A percentile compares a stretch with the other conserved stretches of the same genome.
These are phyloP conservation scores for Acanthosepion esculentum DNA, from an alignment of 2,888 invertebrate species.

Conservation along the genomic window DNA sequence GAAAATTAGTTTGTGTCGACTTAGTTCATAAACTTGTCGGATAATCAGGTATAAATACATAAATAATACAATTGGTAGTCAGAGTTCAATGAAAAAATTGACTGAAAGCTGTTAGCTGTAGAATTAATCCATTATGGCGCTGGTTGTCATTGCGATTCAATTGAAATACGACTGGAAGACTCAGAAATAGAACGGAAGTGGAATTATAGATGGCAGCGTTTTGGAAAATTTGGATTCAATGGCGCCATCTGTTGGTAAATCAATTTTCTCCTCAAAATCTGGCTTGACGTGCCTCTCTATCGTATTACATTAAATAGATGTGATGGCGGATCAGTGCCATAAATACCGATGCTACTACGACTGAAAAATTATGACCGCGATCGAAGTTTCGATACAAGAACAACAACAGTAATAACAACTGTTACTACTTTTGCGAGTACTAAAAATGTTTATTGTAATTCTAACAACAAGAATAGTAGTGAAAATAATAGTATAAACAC, in stretches of 20 bases:
- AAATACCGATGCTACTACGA: neutral
- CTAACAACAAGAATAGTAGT: too few species aligned
- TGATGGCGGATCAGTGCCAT: neutral
- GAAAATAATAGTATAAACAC: too few species aligned
- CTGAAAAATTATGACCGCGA: neutral
- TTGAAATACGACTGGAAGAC: conserved; percentile 33
- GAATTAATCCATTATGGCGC: neutral
- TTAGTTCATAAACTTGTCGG: neutral
- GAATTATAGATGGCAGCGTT: too few species aligned
- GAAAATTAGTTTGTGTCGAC: neutral
- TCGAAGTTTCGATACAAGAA: neutral
- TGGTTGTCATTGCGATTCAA: neutral
- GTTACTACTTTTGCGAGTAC: neutral
- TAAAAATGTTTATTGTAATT: neutral
- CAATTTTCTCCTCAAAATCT: conserved; percentile 33
- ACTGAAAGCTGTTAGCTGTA: neutral
- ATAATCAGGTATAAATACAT: neutral
- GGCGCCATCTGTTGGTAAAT: conserved; percentile 33
- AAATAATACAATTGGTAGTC: neutral
- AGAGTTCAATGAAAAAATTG: neutral
- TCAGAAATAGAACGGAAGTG: neutral
- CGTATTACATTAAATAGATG: conserved; percentile 33
- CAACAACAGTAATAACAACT: neutral
- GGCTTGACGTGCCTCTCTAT: conserved; percentile 33
- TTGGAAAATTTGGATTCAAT: neutral